These are phyloP conservation scores for Cerastoderma edule DNA, from an alignment of 2,888 invertebrate species.

Conservation along the genomic window DNA sequence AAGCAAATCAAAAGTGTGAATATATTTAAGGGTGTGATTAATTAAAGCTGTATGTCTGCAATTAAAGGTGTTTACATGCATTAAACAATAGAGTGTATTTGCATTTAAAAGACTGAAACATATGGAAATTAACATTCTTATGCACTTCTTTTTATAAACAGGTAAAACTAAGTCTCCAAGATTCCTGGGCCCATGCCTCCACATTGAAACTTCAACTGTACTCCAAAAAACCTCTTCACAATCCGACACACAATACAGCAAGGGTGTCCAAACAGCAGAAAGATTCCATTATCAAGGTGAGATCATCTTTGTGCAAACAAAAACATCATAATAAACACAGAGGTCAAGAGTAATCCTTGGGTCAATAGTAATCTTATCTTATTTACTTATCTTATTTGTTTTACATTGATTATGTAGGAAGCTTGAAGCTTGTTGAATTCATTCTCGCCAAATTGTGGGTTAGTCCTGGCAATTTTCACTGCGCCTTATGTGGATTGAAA, in stretches of 20 bases:
- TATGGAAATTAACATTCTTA: neutral
- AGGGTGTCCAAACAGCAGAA: conserved; percentile 64
- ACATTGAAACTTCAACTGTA: conserved; percentile 71
- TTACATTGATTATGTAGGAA: too few relatives aligned
- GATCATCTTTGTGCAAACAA: conserved; percentile 4
- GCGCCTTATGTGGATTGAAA: too few relatives aligned
- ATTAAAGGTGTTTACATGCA: too few relatives aligned
- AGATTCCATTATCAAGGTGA: conserved; percentile 76
- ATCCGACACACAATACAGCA: conserved; percentile 29
- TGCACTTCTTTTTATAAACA: conserved; percentile 45
- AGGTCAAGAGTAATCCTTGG: too few relatives aligned
- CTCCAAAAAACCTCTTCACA: conserved; percentile 62
- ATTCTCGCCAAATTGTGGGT: too few relatives aligned
- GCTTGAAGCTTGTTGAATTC: too few relatives aligned
- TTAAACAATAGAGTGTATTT: neutral
- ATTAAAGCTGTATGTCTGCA: too few relatives aligned
- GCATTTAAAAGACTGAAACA: neutral
- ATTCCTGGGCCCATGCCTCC: conserved; percentile 76
- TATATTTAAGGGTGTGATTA: too few relatives aligned
- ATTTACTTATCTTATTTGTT: too few relatives aligned
- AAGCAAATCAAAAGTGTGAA: neutral
- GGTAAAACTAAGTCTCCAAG: conserved; percentile 72
- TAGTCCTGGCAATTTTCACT: too few relatives aligned
- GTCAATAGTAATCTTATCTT: conserved; percentile 1
- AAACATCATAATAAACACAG: neutral